Conservation (phyloP, 2,113 vertebrate genomes). For the Telmatochromis sp. region DNA sequence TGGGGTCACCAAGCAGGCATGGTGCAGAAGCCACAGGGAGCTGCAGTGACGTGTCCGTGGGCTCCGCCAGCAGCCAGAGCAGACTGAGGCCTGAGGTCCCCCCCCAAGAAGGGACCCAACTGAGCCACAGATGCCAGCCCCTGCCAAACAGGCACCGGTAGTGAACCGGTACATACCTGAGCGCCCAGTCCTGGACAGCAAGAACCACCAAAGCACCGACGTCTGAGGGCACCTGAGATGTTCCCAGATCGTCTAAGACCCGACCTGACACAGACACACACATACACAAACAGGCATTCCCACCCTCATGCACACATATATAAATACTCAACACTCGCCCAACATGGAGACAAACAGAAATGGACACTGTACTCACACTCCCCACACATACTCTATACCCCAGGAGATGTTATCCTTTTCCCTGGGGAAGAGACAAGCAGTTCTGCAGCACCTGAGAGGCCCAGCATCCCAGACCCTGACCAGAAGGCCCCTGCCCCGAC, state of each 20-base stretch:
- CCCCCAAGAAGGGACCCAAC: no score
- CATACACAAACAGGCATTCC: background rate
- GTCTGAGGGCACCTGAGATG: fast-evolving
- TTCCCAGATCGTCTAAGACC: background rate
- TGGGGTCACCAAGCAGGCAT: fast-evolving
- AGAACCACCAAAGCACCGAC: fast-evolving
- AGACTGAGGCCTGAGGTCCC: no score
- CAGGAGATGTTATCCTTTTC: no score
- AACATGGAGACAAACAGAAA: background rate
- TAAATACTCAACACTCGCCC: background rate
- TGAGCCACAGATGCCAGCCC: no score
- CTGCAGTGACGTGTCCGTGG: background rate
- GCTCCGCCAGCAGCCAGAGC: no score
- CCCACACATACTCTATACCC: background rate
- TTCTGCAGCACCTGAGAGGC: fast-evolving
- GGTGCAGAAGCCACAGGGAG: background rate
- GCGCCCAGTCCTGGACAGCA: no score
- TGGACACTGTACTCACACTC: background rate
- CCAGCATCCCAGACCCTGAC: no score
- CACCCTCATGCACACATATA: background rate
- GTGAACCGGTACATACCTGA: background rate
- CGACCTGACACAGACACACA: background rate
- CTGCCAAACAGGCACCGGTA: no score
- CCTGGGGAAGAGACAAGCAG: no score
- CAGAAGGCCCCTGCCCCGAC: no score